Evolutionary conservation across 2,888 invertebrate genomes (phyloP), one percentile per base, ranked within the genome.

Genomic region (Drosophila meridiana): DNA sequence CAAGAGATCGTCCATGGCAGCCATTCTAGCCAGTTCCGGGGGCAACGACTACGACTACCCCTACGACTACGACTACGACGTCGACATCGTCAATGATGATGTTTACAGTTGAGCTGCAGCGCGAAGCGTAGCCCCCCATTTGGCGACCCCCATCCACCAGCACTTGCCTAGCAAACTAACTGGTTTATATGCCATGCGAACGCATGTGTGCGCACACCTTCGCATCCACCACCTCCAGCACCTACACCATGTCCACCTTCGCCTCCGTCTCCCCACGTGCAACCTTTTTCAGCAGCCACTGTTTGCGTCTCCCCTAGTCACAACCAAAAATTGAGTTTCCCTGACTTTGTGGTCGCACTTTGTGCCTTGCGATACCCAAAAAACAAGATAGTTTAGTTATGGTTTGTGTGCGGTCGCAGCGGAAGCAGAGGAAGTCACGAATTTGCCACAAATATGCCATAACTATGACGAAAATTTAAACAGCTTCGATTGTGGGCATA

Each of bases 31-130:
- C 64, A 68, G 67, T 68, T 83, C 42, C 76, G 65, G 58, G 43
- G 43, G 34, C 73, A 55, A 38, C 38, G 38, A 28, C 53, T 14
- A 55, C 53, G 14, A 26, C 53, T 13, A 45, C 11, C 6, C 5
- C 45, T 13, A 45, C 11, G 11, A 45, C 43, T 26, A 26, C 45
- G 11, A 14, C 40, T 40, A 14, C 20, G 34, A 14, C 28, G 52
- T 34, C 20, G 34, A 56, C 64, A 71, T 47, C 60, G 30, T 43
- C 83, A 67, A 80, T 69, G 82, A 86, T 83, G 87, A 83, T 90
- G 89, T 87, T 89, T 89, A 87, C 90, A 87, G 69, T 90, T 77
- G 70, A 90, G 88, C 78, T 90, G 89, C 87, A 89, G 42, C 77
- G 62, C 61, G 53, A 69, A 66, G 67, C 83, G 72, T 50, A 36